These are phyloP conservation scores for Lagenorhynchus albirostris DNA, from an alignment of 2,113 vertebrate species.

Conservation along the genomic window DNA sequence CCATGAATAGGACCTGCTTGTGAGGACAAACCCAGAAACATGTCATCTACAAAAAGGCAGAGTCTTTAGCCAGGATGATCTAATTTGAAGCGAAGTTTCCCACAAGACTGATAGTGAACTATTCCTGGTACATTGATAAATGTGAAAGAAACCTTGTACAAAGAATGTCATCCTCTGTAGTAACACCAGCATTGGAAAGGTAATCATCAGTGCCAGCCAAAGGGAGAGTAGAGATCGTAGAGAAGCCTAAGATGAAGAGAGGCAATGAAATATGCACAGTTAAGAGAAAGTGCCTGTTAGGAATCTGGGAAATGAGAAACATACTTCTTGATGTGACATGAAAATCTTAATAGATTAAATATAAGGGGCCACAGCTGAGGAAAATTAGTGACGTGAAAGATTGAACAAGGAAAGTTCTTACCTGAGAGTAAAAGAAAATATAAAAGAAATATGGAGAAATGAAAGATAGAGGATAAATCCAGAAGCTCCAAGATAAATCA, in stretches of 20 bases:
- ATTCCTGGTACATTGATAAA: neutral
- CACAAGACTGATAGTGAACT: neutral
- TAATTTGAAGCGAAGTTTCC: neutral
- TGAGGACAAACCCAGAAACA: neutral
- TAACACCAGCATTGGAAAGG: neutral
- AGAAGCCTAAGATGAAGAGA: neutral
- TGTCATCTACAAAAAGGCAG: neutral
- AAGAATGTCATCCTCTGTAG: neutral
- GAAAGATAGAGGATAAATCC: neutral
- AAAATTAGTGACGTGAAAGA: neutral
- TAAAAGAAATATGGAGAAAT: neutral
- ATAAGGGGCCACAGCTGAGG: neutral
- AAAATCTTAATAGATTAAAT: neutral
- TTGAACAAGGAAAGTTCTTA: neutral
- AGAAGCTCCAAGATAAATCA: neutral
- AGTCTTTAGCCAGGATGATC: neutral
- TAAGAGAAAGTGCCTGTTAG: neutral
- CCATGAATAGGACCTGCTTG: neutral
- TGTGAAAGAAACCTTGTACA: slow-evolving; percentile 6
- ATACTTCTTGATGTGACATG: neutral
- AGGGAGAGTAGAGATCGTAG: neutral
- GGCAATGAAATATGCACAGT: neutral
- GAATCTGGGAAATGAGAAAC: neutral
- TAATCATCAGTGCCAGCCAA: neutral
- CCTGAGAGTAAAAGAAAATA: neutral